Evolutionary conservation across 2,888 invertebrate species (phyloP), one percentile per base, ranked within the genome.

Genomic region (Pristionchus fissidentatus): DNA sequence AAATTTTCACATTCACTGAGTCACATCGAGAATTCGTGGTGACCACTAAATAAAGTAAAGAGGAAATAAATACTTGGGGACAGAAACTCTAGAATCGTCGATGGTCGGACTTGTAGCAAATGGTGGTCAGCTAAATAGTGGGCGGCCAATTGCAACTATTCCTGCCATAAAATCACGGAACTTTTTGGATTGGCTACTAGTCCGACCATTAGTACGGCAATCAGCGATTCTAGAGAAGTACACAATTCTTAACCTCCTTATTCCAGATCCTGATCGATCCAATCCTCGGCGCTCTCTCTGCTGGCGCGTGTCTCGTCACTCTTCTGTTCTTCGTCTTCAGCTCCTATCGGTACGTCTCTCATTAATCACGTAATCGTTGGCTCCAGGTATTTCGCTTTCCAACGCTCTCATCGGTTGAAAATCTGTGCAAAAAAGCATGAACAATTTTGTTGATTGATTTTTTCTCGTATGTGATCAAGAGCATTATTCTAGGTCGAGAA

Each of bases 201-300:
- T 22, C 7, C 70, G 26, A 57, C 29, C 13, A 60, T 32, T 7
- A n/a, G n/a, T n/a, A n/a, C n/a, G n/a, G n/a, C n/a, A n/a, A n/a
- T n/a, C n/a, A n/a, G n/a, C n/a, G n/a, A n/a, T n/a, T n/a, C n/a
- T n/a, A n/a, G n/a, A n/a, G n/a, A n/a, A n/a, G n/a, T 84, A 41
- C 75, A 88, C 29, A 77, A 86, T n/a, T 62, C n/a, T 46, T 43
- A n/a, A n/a, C n/a, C n/a, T n/a, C n/a, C n/a, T n/a, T 73, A 19
- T 62, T 85, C 4, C 84, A 87, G 81, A 70, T 87, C n/a, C 62
- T 88, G 26, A 62, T 87, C 70, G 85, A 83, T 32, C 84, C 87
- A 29, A 32, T 83, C 29, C 70, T 84, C 41, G 84, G 84, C 29
- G 80, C 29, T 5, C 29, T 84, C 38, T 26, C 81, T 13, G 84